phyloP scores from a whole-genome alignment of 53 echinoderm and acorn worm species.

The Henricia sp. region DNA sequence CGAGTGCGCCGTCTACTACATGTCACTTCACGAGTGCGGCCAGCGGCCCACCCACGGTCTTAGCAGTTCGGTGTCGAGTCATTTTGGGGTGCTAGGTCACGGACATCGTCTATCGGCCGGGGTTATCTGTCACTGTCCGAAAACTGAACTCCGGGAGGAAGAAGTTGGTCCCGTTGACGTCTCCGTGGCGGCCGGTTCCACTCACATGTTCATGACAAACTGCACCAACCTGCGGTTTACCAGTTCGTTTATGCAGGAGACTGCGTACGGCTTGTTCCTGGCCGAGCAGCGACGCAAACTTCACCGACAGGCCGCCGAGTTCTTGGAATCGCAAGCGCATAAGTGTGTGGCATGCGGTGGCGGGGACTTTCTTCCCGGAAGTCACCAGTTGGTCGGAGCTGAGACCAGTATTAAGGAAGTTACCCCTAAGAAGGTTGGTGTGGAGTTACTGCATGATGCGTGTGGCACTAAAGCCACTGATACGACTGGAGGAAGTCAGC shows the following conservation, averaged over 20 bases:
- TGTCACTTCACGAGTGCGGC: slow-evolving; percentile 9
- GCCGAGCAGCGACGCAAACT: slow-evolving; percentile 87
- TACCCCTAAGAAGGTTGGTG: slow-evolving; percentile 6
- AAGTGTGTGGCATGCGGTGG: slow-evolving; percentile 91
- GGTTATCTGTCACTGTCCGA: slow-evolving; percentile 78
- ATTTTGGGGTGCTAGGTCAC: slow-evolving; percentile 52
- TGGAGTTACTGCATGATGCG: background rate
- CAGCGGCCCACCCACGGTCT: slow-evolving; percentile 23
- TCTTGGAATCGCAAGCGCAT: slow-evolving; percentile 89
- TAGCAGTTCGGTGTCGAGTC: slow-evolving; percentile 21
- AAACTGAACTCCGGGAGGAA: slow-evolving; percentile 36
- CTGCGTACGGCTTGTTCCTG: slow-evolving; percentile 86
- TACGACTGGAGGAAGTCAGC: background rate
- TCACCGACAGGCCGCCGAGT: slow-evolving; percentile 84
- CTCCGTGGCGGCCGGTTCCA: slow-evolving; percentile 9
- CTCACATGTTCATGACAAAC: slow-evolving; percentile 57
- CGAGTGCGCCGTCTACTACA: slow-evolving; percentile 78
- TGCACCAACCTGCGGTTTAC: slow-evolving; percentile 88
- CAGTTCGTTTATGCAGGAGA: slow-evolving; percentile 90
- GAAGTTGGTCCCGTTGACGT: slow-evolving; percentile 4
- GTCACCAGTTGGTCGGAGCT: slow-evolving; percentile 45
- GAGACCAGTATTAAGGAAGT: slow-evolving; percentile 8
- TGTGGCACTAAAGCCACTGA: background rate
- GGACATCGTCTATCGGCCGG: slow-evolving; percentile 61
- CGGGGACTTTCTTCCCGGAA: slow-evolving; percentile 82